Evolutionary conservation across 2,888 invertebrate species (phyloP).

Genomic region (Epistrophe grossulariae): DNA sequence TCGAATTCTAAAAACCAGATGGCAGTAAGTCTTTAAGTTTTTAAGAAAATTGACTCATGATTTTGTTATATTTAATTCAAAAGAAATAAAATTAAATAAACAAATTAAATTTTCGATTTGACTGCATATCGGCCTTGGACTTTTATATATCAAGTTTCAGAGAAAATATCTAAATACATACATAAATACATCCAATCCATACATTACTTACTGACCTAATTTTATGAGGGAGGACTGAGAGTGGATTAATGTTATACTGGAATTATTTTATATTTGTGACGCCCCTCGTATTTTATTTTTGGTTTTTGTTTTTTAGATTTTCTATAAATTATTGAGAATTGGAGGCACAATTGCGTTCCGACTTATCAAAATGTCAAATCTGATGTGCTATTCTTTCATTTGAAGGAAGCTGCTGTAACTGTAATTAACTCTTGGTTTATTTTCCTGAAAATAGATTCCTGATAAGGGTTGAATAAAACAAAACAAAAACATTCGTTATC

Average conservation of each 20-base stretch:
- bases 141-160: background rate
- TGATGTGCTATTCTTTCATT: constrained; percentile 8
- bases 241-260: background rate
- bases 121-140: background rate
- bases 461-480: constrained; percentile 31
- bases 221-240: background rate
- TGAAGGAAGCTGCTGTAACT: background rate
- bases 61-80: no score
- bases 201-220: constrained; percentile 1
- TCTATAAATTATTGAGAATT: background rate
- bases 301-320: background rate
- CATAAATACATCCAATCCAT: background rate
- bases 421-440: constrained; percentile 6
- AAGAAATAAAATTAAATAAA: no score
- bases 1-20: no score
- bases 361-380: background rate
- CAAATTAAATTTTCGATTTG: background rate
- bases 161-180: background rate
- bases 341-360: background rate
- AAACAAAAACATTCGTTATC: background rate
- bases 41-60: no score
- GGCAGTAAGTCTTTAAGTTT: no score
- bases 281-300: constrained; percentile 40
- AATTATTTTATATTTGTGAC: constrained; percentile 33
- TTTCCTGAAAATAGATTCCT: background rate